phyloP scores from a whole-genome alignment of 1,140 invertebrate species.

The Apocrypta bakeri region DNA sequence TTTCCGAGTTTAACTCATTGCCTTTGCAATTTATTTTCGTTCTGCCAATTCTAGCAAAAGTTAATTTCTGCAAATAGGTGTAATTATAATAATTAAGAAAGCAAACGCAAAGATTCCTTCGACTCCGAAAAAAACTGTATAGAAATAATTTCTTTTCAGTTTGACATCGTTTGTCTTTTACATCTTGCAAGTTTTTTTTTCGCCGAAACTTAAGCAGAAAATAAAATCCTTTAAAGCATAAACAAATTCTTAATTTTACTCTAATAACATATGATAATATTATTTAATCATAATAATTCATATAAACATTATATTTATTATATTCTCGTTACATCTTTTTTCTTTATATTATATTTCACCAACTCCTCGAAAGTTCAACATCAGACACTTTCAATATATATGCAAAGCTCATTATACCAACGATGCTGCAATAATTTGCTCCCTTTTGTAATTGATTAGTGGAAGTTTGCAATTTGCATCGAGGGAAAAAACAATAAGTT shows the following conservation, averaged over 20 bases:
- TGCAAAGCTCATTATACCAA: constrained; percentile 1
- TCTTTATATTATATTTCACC: constrained; percentile 23
- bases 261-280: constrained; percentile 65
- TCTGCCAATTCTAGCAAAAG: background rate
- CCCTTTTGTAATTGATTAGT: background rate
- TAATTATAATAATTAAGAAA: background rate
- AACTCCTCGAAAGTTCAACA: constrained; percentile 14
- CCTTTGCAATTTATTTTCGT: background rate
- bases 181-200: constrained; percentile 50
- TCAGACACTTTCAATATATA: constrained; percentile 8
- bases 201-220: constrained; percentile 64
- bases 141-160: constrained; percentile 51
- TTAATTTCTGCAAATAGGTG: background rate
- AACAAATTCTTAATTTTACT: constrained; percentile 70
- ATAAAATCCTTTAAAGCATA: constrained; percentile 72
- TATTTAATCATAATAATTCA: constrained; percentile 68
- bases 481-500: background rate
- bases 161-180: constrained; percentile 53
- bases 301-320: constrained; percentile 72
- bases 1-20: constrained; percentile 62
- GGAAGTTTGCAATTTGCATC: constrained; percentile 9
- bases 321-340: constrained; percentile 61
- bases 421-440: background rate
- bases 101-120: constrained; percentile 52
- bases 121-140: constrained; percentile 60